Evolutionary conservation across 2,113 vertebrate genomes (phyloP), one percentile per base, ranked within the genome.

Genomic region (Anolis sagrei): DNA sequence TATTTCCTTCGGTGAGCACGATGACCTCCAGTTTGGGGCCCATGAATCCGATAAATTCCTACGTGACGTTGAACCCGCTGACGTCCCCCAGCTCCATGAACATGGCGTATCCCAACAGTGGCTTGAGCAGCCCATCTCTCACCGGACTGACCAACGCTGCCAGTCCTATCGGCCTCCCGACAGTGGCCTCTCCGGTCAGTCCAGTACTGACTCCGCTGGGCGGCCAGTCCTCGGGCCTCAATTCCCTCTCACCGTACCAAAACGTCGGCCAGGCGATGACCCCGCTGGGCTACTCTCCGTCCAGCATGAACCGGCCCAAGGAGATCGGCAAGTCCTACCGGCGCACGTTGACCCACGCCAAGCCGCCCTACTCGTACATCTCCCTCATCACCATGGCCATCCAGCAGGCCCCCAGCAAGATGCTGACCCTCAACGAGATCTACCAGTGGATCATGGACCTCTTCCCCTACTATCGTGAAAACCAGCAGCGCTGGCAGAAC

Each of bases 381-480:
- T 98, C 98, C 7, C 98, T 98, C 90, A 98, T 98, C 94, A 98
- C 98, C 91, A 98, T 98, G 98, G 98, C 98, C 0, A 98, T 98
- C 92, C 97, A 98, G 95, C 98, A 98, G 95, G 97, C 97, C 1
- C 95, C 95, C 32, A 97, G 95, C 94, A 98, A 98, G 95, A 98
- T 98, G 98, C 96, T 98, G 58, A 98, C 98, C 0, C 95, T 98
- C 83, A 98, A 98, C 0, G 97, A 98, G 95, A 98, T 98, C 95
- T 98, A 98, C 95, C 98, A 98, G 92, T 98, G 98, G 98, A 98
- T 98, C 96, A 98, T 98, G 98, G 98, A 98, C 93, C 96, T 98
- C 87, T 98, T 98, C 94, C 98, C 98, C 0, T 98, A 98, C 93
- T 98, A 98, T 89, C 96, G 98, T 0, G 97, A 98, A 93, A 98